These are phyloP conservation scores for Ahaetulla prasina DNA, from an alignment of 2,113 vertebrate genomes.

Conservation along the genomic window DNA sequence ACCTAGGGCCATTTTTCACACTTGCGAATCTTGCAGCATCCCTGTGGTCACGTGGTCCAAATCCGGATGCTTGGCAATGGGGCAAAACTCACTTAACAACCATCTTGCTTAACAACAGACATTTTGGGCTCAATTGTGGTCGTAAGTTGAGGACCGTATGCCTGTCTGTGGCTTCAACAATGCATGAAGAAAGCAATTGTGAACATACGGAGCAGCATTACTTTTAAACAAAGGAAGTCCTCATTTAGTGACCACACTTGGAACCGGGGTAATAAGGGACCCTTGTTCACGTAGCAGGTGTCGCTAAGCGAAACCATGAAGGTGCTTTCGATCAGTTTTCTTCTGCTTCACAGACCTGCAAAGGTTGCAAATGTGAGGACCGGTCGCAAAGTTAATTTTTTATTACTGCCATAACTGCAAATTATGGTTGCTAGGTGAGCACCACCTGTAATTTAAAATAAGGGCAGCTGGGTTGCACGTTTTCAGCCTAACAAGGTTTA, in stretches of 20 bases:
- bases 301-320: background rate
- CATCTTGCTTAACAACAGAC: too few species aligned
- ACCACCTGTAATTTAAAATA: background rate
- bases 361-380: background rate
- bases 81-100: too few species aligned
- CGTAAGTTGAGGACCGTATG: too few species aligned
- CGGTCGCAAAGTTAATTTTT: background rate
- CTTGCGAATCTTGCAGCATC: too few species aligned
- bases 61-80: too few species aligned
- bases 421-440: background rate
- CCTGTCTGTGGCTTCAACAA: background rate
- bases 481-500: background rate
- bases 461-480: background rate
- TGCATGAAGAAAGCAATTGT: background rate
- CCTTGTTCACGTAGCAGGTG: too few species aligned
- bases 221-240: background rate
- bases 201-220: background rate
- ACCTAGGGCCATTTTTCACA: too few species aligned
- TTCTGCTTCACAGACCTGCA: background rate
- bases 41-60: too few species aligned
- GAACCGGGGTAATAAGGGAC: background rate
- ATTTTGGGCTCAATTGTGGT: too few species aligned
- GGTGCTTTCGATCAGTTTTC: background rate
- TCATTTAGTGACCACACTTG: background rate
- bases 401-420: background rate